Base-by-base conservation (phyloP, 2,113 vertebrate genomes). In the Silurus meridionalis region DNA sequence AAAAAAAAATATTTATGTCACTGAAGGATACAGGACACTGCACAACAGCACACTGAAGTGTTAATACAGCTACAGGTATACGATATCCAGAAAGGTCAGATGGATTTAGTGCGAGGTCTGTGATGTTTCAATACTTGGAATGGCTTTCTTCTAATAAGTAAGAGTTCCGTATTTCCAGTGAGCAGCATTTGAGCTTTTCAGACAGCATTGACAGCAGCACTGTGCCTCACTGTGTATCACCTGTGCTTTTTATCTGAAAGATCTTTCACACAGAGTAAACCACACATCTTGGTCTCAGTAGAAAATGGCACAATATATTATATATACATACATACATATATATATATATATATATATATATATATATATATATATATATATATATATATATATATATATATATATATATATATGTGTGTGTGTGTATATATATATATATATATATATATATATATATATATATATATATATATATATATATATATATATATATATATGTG, bases 241-340 rank as follows among this genome's bases (percentile, higher is more conserved):
- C 82, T 91, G 88, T 89, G 90, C 87, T 89, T 90, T 37, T 64
- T 86, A 87, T 50, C 77, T 48, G 3, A 58, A 52, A 77, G 58
- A 87, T 85, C 81, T 52, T 84, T 53, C 82, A 69, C 48, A 25
- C 60, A 86, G 57, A 83, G 89, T 87, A 89, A 88, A 82, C 88
- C 91, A 81, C 89, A 91, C 86, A 91, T 64, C 87, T 85, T 85
- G 60, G 86, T 58, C 77, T 91, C 84, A 89, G 89, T 91, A 87
- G 89, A 92, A 90, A 92, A 95, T 95, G 94, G 94, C 94, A 95
- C 94, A 37, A 37, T 37, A 52, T 90, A 81, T 90, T 87, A 93
- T 90, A 82, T 87, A 85, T 89, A 57, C 88, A 25, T 21, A 83
- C 90, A 83, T 89, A 87, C 89, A 88, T 88, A 84, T 81, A 89